These are phyloP conservation scores for Xanthostigma xanthostigma DNA, from an alignment of 2,888 invertebrate genomes.

Conservation along the genomic window DNA sequence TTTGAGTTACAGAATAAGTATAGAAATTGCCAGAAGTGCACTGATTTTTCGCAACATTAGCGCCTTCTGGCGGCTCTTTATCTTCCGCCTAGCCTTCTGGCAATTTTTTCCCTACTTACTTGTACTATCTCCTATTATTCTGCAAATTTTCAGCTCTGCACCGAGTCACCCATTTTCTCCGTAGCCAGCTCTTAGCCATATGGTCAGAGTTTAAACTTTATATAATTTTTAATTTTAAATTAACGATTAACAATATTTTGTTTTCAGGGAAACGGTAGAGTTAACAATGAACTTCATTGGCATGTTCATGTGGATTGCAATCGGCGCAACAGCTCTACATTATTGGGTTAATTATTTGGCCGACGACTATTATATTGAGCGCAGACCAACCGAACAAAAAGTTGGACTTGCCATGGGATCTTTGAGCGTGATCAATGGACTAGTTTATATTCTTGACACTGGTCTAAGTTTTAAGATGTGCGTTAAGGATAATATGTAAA, in stretches of 20 bases:
- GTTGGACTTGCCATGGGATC: slow-evolving; percentile 69
- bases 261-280: slow-evolving; percentile 55
- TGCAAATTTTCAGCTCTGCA: too few relatives aligned
- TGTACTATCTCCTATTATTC: too few relatives aligned
- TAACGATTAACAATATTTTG: slow-evolving; percentile 5
- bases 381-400: slow-evolving; percentile 47
- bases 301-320: slow-evolving; percentile 69
- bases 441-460: slow-evolving; percentile 65
- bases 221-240: background rate
- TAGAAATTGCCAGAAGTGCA: too few relatives aligned
- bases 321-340: slow-evolving; percentile 73
- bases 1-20: too few relatives aligned
- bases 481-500: too few relatives aligned
- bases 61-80: too few relatives aligned
- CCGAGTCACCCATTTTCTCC: too few relatives aligned
- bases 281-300: slow-evolving; percentile 80
- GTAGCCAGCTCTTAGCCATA: too few relatives aligned
- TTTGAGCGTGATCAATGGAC: slow-evolving; percentile 64
- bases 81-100: too few relatives aligned
- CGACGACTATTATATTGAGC: slow-evolving; percentile 55
- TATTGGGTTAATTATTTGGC: slow-evolving; percentile 80
- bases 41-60: too few relatives aligned
- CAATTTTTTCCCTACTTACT: too few relatives aligned
- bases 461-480: slow-evolving; percentile 35
- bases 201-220: too few relatives aligned